These are phyloP conservation scores for Himalopsyche phryganea DNA, from an alignment of 1,140 invertebrate species.

Conservation along the genomic window DNA sequence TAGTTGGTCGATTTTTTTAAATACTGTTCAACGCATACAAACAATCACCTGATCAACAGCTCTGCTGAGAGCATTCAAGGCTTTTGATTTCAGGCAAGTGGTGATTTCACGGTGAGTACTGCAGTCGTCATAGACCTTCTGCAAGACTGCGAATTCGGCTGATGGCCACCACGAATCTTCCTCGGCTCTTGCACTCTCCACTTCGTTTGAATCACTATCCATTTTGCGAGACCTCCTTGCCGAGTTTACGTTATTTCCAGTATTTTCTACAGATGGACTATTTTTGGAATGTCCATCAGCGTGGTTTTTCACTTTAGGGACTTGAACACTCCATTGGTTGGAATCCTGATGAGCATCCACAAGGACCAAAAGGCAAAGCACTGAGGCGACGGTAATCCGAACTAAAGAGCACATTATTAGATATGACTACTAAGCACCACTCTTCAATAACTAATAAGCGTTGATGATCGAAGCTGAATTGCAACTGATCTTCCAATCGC, in stretches of 20 bases:
- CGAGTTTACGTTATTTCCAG: constrained; percentile 38
- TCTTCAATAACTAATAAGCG: constrained; percentile 40
- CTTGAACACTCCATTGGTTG: constrained; percentile 9
- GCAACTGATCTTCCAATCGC: constrained; percentile 43
- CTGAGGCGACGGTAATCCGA: constrained; percentile 45
- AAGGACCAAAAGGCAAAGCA: constrained; percentile 41
- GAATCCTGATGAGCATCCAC: constrained; percentile 38
- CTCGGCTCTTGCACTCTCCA: constrained; percentile 49
- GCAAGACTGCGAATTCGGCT: constrained; percentile 51
- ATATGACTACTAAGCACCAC: constrained; percentile 36
- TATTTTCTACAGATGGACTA: too few relatives aligned
- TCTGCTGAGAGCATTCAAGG: constrained; percentile 51
- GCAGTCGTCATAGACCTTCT: constrained; percentile 59
- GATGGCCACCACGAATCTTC: constrained; percentile 50
- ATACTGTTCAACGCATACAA: too few relatives aligned
- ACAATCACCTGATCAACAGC: constrained; percentile 52
- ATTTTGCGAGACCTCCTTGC: constrained; percentile 45
- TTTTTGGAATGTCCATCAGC: neutral
- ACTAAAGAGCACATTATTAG: constrained; percentile 46
- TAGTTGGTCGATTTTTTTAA: too few relatives aligned
- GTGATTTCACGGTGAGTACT: constrained; percentile 56
- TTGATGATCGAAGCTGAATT: constrained; percentile 45
- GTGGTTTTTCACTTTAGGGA: constrained; percentile 1
- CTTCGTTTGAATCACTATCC: constrained; percentile 47
- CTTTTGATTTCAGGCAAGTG: constrained; percentile 57